phyloP scores from a whole-genome alignment of 2,113 vertebrate genomes.

The Drymodes brunneopygia region DNA sequence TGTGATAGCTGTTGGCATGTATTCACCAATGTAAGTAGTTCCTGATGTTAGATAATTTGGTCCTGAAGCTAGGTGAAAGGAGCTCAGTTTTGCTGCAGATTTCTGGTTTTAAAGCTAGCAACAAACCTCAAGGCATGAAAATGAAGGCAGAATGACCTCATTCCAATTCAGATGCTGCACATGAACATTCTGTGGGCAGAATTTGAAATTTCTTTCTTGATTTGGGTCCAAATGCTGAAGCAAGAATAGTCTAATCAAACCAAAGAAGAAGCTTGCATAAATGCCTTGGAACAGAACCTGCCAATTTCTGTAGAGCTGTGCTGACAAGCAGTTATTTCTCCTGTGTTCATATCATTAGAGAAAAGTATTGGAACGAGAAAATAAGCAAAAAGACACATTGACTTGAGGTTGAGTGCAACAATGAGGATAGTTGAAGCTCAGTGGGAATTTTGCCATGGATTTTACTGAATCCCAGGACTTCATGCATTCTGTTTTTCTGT shows the following conservation, averaged over 20 bases:
- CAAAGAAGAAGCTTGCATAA: slow-evolving; percentile 6
- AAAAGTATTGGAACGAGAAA: slow-evolving; percentile 21
- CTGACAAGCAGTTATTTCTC: slow-evolving; percentile 31
- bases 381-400: slow-evolving; percentile 10
- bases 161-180: neutral
- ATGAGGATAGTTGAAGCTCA: neutral
- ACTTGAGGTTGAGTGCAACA: slow-evolving; percentile 6
- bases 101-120: slow-evolving; percentile 20
- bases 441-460: neutral
- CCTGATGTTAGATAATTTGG: neutral
- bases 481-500: neutral
- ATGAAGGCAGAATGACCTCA: slow-evolving; percentile 47
- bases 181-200: slow-evolving; percentile 40
- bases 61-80: slow-evolving; percentile 14
- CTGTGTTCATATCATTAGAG: slow-evolving; percentile 3
- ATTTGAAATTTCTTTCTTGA: slow-evolving; percentile 35
- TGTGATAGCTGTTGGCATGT: neutral
- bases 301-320: slow-evolving; percentile 5
- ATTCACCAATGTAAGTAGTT: neutral
- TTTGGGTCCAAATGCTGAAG: slow-evolving; percentile 8
- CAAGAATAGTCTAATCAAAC: slow-evolving; percentile 48
- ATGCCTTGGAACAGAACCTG: slow-evolving; percentile 16
- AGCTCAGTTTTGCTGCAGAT: neutral
- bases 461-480: neutral
- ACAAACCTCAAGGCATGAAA: slow-evolving; percentile 34